A percentile compares a stretch with the other conserved stretches of the same genome.
These are phyloP conservation scores for Episyrphus balteatus DNA, from an alignment of 1,140 invertebrate species.

Conservation along the genomic window DNA sequence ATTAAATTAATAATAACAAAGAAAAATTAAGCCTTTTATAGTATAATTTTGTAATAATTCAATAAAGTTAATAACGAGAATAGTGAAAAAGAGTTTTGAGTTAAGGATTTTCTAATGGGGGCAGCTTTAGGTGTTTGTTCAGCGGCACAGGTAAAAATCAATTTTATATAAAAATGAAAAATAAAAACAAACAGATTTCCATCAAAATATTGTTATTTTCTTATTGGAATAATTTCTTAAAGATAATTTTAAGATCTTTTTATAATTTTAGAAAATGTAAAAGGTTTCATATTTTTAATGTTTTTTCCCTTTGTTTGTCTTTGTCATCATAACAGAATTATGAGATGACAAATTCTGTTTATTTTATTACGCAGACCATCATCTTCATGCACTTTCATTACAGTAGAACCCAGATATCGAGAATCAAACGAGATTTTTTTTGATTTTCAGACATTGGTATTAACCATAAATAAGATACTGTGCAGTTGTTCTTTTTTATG, in stretches of 20 bases:
- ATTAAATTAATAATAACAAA: no score
- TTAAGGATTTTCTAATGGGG: slow-evolving; percentile 38
- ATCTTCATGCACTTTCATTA: not conserved
- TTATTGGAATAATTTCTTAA: not conserved
- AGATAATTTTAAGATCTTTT: not conserved
- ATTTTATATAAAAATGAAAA: not conserved
- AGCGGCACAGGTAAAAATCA: slow-evolving; percentile 46
- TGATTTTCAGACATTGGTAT: no score
- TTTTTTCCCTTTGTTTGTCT: not conserved
- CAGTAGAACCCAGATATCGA: not conserved
- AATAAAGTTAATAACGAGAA: no score
- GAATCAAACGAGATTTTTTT: no score
- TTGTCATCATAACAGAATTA: not conserved
- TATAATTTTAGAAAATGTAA: not conserved
- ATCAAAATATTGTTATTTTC: not conserved
- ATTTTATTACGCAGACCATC: no score
- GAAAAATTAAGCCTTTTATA: no score
- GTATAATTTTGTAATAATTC: no score
- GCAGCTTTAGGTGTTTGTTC: slow-evolving; percentile 52
- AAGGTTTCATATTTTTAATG: not conserved
- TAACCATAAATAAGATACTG: not conserved
- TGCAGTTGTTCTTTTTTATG: no score
- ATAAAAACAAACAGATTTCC: slow-evolving; percentile 2
- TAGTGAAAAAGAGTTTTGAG: no score
- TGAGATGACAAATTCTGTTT: no score